Evolutionary conservation across 2,797 vertebrate species (phyloP).

Genomic region (Melanotaenia parkinsoni): DNA sequence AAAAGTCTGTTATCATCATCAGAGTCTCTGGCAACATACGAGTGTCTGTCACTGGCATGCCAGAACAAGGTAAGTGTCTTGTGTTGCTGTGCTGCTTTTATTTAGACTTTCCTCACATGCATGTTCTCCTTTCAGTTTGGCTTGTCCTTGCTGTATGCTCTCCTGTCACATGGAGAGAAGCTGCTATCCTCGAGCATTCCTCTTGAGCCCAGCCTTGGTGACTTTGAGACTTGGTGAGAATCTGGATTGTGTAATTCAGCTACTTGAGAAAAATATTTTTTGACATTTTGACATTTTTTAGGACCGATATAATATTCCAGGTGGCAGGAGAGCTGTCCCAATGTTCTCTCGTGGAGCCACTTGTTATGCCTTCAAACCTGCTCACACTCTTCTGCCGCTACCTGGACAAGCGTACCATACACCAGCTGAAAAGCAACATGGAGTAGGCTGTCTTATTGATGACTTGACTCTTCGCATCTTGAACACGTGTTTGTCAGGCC

Average conservation of each 20-base stretch:
- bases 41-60: constrained; percentile 85
- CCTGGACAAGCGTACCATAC: constrained; percentile 91
- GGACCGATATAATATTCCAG: constrained; percentile 91
- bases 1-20: constrained; percentile 80
- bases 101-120: background rate
- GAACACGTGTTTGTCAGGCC: too few relatives aligned
- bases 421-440: constrained; percentile 92
- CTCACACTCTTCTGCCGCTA: constrained; percentile 95
- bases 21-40: constrained; percentile 70
- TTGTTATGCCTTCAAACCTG: constrained; percentile 92
- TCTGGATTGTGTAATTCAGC: background rate
- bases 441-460: constrained; percentile 83
- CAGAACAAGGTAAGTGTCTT: constrained; percentile 89
- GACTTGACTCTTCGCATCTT: background rate
- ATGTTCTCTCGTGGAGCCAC: constrained; percentile 89
- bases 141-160: constrained; percentile 91
- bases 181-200: constrained; percentile 87
- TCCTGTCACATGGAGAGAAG: constrained; percentile 92
- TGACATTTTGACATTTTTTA: constrained; percentile 50
- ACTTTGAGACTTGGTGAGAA: constrained; percentile 89
- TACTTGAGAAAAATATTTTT: background rate
- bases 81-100: background rate
- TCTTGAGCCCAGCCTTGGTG: constrained; percentile 83
- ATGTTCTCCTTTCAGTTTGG: constrained; percentile 85
- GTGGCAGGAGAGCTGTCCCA: constrained; percentile 91